Evolutionary conservation across 1,140 invertebrate species (phyloP).

Genomic region (Sarcophaga bullata): DNA sequence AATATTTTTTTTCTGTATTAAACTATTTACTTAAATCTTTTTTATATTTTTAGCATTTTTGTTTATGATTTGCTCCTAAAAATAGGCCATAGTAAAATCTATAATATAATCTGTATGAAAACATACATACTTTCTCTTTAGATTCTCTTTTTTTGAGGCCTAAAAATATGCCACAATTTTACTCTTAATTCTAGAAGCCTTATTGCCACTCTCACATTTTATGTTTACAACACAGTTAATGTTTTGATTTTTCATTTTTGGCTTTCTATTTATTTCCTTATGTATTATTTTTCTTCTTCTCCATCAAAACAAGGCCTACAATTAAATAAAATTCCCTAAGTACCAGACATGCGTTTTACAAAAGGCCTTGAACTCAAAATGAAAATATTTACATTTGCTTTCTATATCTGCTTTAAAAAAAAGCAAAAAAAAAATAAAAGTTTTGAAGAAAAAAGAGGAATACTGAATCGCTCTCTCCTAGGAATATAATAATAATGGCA

Average conservation of each 20-base stretch:
- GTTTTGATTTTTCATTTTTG: not conserved
- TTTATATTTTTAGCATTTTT: no score
- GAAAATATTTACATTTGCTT: not conserved
- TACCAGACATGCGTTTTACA: slow-evolving; percentile 28
- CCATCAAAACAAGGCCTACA: not conserved
- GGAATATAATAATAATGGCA: not conserved
- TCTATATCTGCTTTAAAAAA: no score
- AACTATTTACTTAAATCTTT: no score
- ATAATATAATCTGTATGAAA: no score
- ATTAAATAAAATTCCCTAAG: not conserved
- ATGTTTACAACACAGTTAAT: not conserved
- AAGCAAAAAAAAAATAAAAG: not conserved
- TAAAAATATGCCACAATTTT: not conserved
- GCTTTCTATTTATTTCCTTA: not conserved
- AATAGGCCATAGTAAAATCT: no score
- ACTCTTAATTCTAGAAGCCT: not conserved
- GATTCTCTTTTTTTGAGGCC: not conserved
- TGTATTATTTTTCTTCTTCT: slow-evolving; percentile 5
- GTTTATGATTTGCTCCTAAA: no score
- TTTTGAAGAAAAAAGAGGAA: not conserved
- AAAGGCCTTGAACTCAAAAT: slow-evolving; percentile 24
- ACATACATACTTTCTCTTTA: no score
- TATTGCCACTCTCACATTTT: no score
- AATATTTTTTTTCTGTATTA: no score
- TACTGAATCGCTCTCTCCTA: slow-evolving; percentile 3